Evolutionary conservation across 2,113 vertebrate species (phyloP), one percentile per base, ranked within the genome.

Genomic region (Pyxicephalus adspersus): DNA sequence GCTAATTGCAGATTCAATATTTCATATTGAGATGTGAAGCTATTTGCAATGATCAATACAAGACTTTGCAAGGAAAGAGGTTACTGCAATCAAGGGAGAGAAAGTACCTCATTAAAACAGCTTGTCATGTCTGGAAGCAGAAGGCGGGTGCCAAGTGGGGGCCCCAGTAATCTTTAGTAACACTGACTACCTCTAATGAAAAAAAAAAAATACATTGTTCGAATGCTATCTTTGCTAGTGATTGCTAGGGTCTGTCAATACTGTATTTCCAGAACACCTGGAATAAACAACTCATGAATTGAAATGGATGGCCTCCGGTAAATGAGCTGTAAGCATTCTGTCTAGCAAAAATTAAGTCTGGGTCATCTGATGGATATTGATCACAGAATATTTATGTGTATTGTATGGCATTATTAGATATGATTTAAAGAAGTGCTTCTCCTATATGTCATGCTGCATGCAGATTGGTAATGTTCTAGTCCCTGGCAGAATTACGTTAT

Each of bases 1-100:
- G 70, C 79, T 81, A 81, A 81, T 81, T 81, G 70, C 70, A 81
- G 68, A 81, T 74, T 73, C 79, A 81, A 81, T 81, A 81, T 81
- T 81, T 81, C 79, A 81, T 81, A 81, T 81, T 81, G 79, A 74
- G 79, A 81, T 74, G 70, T 74, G 51, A 81, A 65, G 79, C 79
- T 74, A 81, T 81, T 81, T 81, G 79, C 70, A 81, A 74, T 81
- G 61, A 81, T 81, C 79, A 81, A 81, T 81, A 81, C 70, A 28
- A 81, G 79, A 65, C 68, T 73, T 60, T 73, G 68, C 34, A 22
- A 81, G 70, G 15, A 74, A 29, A 74, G 70, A 61, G 50, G 70
- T 81, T 81, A 25, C 70, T 57, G 70, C 79, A 81, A 74, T 81
- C 68, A 81, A 51, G 55, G 51, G 52, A 78, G 58, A 74, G 70